Evolutionary conservation across 1,140 invertebrate genomes (phyloP).

Genomic region (Latrodectus geometricus): DNA sequence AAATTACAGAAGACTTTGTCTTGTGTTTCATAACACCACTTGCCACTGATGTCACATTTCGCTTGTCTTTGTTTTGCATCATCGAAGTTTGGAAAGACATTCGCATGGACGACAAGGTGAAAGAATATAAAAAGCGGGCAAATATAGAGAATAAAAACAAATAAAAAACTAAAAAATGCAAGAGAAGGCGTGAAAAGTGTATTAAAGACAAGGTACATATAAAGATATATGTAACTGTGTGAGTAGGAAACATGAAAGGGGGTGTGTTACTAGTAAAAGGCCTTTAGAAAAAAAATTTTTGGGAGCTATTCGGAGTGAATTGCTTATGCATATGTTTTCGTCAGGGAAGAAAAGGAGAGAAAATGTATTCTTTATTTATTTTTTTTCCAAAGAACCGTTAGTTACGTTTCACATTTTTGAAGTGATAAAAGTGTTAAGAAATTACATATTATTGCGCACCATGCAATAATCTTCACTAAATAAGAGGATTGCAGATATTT

Average conservation of each 20-base stretch:
- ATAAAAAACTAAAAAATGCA: background rate
- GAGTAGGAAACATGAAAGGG: background rate
- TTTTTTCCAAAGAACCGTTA: background rate
- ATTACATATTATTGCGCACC: background rate
- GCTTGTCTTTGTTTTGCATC: background rate
- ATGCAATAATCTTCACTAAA: background rate
- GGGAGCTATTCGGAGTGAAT: background rate
- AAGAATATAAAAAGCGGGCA: background rate
- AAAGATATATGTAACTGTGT: background rate
- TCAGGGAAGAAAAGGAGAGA: background rate
- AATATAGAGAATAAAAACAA: background rate
- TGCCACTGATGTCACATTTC: background rate
- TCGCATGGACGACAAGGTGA: background rate
- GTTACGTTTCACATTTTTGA: background rate
- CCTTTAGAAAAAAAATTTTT: background rate
- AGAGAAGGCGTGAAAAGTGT: background rate
- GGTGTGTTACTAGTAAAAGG: background rate
- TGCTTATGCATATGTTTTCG: constrained; percentile 2
- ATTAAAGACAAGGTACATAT: background rate
- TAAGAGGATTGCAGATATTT: background rate
- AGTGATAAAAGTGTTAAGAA: background rate
- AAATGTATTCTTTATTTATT: background rate
- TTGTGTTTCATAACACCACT: background rate
- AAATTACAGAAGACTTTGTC: background rate
- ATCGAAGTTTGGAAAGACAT: background rate